Base-by-base conservation (phyloP, 2,888 invertebrate genomes). In the Harmothoe impar region DNA sequence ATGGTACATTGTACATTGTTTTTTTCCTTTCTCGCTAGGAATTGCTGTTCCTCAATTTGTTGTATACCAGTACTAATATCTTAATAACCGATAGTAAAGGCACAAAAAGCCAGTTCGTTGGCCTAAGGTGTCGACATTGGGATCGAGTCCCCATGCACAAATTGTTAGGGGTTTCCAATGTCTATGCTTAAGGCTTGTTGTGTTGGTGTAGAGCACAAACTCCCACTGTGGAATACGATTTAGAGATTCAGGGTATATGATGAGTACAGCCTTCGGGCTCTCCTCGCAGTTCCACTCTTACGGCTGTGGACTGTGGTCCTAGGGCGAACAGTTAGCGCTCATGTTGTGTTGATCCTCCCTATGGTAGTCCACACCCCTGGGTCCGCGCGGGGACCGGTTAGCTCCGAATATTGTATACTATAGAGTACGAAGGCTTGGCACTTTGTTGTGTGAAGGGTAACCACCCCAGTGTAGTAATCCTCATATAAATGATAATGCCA, bases 291-390 rank as follows among this genome's bases (percentile, higher is more conserved):
- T 25, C 72, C 1, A 25, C 29, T 72, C 72, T 25, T 1, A 25
- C 1, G 81, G 15, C 43, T 35, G 81, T 43, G 72, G 15, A 72
- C 43, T 81, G 7, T 81, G 81, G 43, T 43, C 43, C 81, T 43
- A 33, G 23, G 25, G 81, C 20, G 35, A 15, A 15, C 35, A 23
- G 81, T 81, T 81, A 81, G 43, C 20, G 33, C 31, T 23, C 81
- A 81, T 43, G 81, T 81, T 81, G 81, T 81, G 33, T 81, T 81
- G 33, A 43, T 33, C 43, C 33, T 17, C 43, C 81, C 81, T 23
- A 81, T n/a, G 81, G 81, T 81, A 81, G 81, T 86, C 86, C 86
- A 86, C 86, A 86, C 86, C 86, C 86, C 86, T 86, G 86, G 86
- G 29, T 86, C n/a, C 23, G 52, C 29, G 17, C 29, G 25, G 54